Conservation (phyloP, 2,113 vertebrate genomes). For the Sinocyclocheilus anophthalmus region DNA sequence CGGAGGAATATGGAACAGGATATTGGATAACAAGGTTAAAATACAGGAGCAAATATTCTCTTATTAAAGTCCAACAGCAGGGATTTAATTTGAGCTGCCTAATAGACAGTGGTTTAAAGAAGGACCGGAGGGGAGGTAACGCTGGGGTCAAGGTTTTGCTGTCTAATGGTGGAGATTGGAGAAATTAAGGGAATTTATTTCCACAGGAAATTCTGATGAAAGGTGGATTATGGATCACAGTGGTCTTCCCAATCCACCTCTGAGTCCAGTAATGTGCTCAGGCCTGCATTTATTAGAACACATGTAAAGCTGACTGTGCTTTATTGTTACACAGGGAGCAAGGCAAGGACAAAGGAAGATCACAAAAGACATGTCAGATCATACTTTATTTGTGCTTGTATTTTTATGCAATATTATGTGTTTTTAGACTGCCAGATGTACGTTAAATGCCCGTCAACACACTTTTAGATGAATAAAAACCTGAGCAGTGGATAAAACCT, state of each 20-base stretch:
- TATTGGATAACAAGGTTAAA: slow-evolving; percentile 78
- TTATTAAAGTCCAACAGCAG: slow-evolving; percentile 73
- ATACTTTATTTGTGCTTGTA: background rate
- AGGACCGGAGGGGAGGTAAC: slow-evolving; percentile 74
- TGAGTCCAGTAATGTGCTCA: slow-evolving; percentile 38
- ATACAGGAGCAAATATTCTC: slow-evolving; percentile 68
- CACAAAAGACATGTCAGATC: background rate
- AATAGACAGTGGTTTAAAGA: slow-evolving; percentile 74
- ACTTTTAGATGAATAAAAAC: background rate
- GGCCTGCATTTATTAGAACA: slow-evolving; percentile 39
- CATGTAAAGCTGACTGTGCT: background rate
- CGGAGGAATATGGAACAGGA: slow-evolving; percentile 65
- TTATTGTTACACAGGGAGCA: slow-evolving; percentile 36
- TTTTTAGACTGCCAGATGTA: background rate
- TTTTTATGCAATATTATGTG: background rate
- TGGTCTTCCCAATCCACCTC: slow-evolving; percentile 8
- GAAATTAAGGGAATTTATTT: slow-evolving; percentile 72
- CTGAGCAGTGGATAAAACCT: background rate
- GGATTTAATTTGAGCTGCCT: slow-evolving; percentile 75
- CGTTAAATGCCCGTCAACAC: background rate
- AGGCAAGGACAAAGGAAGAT: slow-evolving; percentile 11
- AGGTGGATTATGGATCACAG: slow-evolving; percentile 71
- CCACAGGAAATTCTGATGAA: slow-evolving; percentile 78
- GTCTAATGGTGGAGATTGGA: slow-evolving; percentile 73
- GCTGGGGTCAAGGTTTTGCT: slow-evolving; percentile 72